Base-by-base conservation (phyloP, 2,888 invertebrate genomes). In the Carterocephalus palaemon region DNA sequence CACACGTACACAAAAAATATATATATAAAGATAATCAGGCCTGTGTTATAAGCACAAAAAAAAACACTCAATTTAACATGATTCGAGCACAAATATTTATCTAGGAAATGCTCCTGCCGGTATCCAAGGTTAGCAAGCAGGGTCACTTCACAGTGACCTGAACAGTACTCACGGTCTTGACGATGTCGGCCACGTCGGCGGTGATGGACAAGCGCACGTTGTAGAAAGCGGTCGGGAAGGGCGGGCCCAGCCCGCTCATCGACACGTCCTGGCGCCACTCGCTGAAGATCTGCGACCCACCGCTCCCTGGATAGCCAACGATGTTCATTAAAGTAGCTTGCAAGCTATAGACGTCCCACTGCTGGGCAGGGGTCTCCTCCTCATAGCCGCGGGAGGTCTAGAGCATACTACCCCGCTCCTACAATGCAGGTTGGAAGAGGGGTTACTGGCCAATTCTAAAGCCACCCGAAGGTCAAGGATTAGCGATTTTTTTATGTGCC, bases 181-280 rank as follows among this genome's bases (percentile, higher is more conserved):
- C 80, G 53, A 90, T 82, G 9, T 82, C 75, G 0, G 64, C 67
- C 1, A 70, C 48, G 46, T 73, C 69, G 8, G 79, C 80, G 47
- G 83, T 75, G 62, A 74, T 80, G 56, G 89, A 87, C 39, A 93
- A 66, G 31, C 90, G 84, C 40, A 92, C 82, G 64, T 91, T 89
- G 76, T 89, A 92, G 82, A 93, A 93, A 48, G 90, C 89, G 0
- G 92, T 90, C 22, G 86, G 68, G 72, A 92, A 93, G 29, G 92
- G 92, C 1, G 93, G 91, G 1, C 88, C 80, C 57, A 64, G 60
- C 2, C 84, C 83, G 2, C 67, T 60, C 74, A 79, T 76, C 2
- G 80, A 84, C 49, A 82, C 75, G 56, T 79, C 84, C 54, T 78
- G 75, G 1, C 86, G 74, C 86, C 86, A 86, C 43, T 80, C 81